Evolutionary conservation across 2,797 vertebrate species (phyloP).

Genomic region (Selene dorsalis): DNA sequence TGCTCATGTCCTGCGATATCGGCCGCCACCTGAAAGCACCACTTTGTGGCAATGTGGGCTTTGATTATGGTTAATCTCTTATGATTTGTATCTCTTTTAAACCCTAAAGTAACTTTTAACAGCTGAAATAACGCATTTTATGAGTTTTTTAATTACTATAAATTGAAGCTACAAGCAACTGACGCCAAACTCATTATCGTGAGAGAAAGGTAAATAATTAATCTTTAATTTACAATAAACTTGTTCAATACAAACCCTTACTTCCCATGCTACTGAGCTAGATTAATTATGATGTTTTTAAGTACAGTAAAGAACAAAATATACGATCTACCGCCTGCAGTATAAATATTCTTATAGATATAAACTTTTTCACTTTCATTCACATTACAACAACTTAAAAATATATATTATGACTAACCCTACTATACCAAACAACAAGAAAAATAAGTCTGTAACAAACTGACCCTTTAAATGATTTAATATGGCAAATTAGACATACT

Average conservation of each 20-base stretch:
- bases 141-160: not conserved
- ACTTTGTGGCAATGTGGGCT: not conserved
- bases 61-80: not conserved
- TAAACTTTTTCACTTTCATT: not conserved
- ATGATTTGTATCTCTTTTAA: not conserved
- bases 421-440: not conserved
- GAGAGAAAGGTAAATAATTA: not conserved
- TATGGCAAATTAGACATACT: not conserved
- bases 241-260: not conserved
- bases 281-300: not conserved
- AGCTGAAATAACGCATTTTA: not conserved
- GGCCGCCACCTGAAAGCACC: slow-evolving; percentile 38
- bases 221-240: not conserved
- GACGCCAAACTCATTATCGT: not conserved
- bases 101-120: not conserved
- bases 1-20: slow-evolving; percentile 38
- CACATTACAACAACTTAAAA: not conserved
- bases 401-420: not conserved
- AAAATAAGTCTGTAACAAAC: not conserved
- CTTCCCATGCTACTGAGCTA: not conserved
- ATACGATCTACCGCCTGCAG: no score
- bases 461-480: no score
- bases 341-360: not conserved
- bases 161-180: not conserved
- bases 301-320: not conserved